Percentiles rank a stretch among this genome's conserved stretches.
Conservation (phyloP, 2,113 vertebrate genomes). For the Baryphthengus martii region DNA sequence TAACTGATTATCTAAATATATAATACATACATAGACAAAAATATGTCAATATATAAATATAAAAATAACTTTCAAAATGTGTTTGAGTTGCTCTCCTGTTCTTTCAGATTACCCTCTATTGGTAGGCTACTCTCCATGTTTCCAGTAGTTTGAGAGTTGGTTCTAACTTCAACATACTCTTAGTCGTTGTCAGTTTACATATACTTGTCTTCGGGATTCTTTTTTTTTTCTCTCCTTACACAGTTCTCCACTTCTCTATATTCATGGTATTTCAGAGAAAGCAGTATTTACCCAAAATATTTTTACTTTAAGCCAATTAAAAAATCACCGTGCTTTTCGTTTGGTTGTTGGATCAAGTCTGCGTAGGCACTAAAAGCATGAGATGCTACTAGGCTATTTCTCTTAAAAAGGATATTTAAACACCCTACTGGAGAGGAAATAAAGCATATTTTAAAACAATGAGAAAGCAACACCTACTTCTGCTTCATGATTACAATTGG, state of each 20-base stretch:
- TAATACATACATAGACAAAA: background rate
- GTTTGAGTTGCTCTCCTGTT: background rate
- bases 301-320: background rate
- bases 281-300: background rate
- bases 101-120: background rate
- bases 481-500: slow-evolving; percentile 19
- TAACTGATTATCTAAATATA: background rate
- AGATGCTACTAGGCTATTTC: background rate
- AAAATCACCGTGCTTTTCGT: background rate
- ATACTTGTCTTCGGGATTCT: background rate
- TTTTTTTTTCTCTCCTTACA: too few species aligned
- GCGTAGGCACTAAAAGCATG: background rate
- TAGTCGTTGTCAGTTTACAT: background rate
- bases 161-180: background rate
- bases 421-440: background rate
- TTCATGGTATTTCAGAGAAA: background rate
- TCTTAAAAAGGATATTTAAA: background rate
- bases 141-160: background rate
- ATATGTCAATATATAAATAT: background rate
- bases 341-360: background rate
- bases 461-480: background rate
- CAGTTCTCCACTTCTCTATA: background rate
- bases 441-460: background rate
- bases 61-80: background rate
- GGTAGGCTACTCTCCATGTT: background rate